Conservation (phyloP, 2,113 vertebrate genomes). For the Athene noctua region DNA sequence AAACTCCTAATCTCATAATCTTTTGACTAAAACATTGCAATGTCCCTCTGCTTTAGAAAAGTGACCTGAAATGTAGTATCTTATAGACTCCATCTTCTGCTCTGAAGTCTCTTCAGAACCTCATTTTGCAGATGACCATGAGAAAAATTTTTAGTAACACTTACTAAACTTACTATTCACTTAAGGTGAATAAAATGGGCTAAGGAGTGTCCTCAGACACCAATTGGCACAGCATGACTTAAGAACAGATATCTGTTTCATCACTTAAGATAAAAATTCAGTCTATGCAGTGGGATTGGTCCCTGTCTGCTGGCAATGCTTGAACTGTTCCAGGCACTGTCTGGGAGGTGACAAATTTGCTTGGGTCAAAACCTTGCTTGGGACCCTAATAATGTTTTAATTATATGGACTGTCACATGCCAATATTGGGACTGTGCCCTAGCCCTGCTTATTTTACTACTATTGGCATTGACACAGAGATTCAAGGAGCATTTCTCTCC, state of each 20-base stretch:
- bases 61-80: neutral
- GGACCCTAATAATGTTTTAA: neutral
- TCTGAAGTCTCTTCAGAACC: neutral
- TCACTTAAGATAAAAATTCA: neutral
- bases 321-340: neutral
- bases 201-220: fast-evolving
- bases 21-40: neutral
- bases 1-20: neutral
- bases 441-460: neutral
- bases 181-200: neutral
- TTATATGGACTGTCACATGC: neutral
- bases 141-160: neutral
- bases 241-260: neutral
- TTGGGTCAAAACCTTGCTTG: neutral
- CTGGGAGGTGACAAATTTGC: neutral
- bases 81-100: neutral
- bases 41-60: neutral
- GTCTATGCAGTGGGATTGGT: neutral
- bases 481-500: neutral
- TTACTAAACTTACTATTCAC: no score
- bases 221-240: fast-evolving
- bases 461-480: neutral
- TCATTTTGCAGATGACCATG: neutral
- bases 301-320: neutral
- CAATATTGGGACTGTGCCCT: neutral